Evolutionary conservation across 2,113 vertebrate species (phyloP), one percentile per base, ranked within the genome.

Genomic region (Psilopogon haemacephalus): DNA sequence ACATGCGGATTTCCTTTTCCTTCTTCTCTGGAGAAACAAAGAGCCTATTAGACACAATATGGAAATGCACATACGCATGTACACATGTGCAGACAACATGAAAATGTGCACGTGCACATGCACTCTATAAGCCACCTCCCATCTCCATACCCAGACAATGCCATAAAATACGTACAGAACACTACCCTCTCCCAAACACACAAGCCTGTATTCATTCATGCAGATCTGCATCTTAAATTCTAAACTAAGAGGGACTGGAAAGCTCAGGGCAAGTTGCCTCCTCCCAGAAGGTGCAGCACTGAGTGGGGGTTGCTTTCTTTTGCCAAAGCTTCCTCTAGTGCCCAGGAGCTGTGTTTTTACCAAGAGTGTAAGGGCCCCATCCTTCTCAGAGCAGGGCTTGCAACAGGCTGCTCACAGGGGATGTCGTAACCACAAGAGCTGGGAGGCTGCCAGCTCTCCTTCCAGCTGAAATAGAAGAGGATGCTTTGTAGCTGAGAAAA

Each of bases 1-100:
- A 97, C 95, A 97, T 95, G 90, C 76, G 94, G 97, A 97, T 97
- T 97, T 97, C 95, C 96, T 97, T 93, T 97, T 96, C 94, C 95
- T 96, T 95, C 95, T 96, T 93, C 94, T 92, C 93, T 95, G 89
- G 94, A 95, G 95, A 97, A 97, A 97, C 96, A 97, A 97, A 97
- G 93, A 95, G 72, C 95, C 93, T 94, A 89, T 97, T 97, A 96
- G 96, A 95, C 80, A 84, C 92, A 91, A 95, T 94, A 94, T 96
- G 94, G 95, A 95, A 96, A 96, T 94, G 83, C 91, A 86, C 73
- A 96, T 85, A 91, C 2, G 2, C 93, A 89, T 88, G 90, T 94
- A 96, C 86, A 91, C 92, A 95, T 1, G 48, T 94, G 91, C 89
- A 85, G 86, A 60, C 87, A 93, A 59, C 93, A 90, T 90, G 91